phyloP scores from a whole-genome alignment of 2,113 vertebrate genomes.

The Salvelinus alpinus region DNA sequence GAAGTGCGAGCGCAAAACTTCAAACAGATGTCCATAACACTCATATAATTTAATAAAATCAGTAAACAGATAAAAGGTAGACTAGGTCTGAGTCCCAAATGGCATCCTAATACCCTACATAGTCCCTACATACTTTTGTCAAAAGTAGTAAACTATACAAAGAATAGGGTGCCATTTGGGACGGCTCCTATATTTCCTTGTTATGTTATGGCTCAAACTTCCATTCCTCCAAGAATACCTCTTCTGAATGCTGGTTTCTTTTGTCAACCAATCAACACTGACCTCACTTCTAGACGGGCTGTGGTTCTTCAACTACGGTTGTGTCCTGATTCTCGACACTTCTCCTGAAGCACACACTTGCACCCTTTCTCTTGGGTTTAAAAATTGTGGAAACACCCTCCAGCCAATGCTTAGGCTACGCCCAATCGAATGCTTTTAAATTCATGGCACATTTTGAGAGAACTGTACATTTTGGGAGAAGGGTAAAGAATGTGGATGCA shows the following conservation, averaged over 20 bases:
- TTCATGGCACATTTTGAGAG: no score
- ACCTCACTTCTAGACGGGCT: background rate
- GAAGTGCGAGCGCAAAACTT: background rate
- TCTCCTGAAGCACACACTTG: background rate
- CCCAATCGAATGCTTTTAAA: no score
- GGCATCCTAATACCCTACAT: no score
- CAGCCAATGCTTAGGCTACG: no score
- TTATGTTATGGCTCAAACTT: slow-evolving; percentile 54
- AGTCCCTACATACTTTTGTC: no score
- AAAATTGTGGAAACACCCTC: no score
- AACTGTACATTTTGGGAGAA: no score
- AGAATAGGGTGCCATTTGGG: no score
- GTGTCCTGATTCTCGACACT: background rate
- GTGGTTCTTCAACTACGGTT: background rate
- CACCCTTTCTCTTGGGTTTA: no score
- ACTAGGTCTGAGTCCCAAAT: slow-evolving; percentile 3
- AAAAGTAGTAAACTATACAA: no score
- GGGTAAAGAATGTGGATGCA: no score
- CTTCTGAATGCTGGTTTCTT: background rate
- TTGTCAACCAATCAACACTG: background rate
- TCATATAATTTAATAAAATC: slow-evolving; percentile 39
- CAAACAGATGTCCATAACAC: slow-evolving; percentile 10
- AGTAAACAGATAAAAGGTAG: slow-evolving; percentile 32
- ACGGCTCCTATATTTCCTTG: background rate
- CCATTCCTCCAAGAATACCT: slow-evolving; percentile 22